Evolutionary conservation across 2,888 invertebrate genomes (phyloP).

Genomic region (Elegia similella): DNA sequence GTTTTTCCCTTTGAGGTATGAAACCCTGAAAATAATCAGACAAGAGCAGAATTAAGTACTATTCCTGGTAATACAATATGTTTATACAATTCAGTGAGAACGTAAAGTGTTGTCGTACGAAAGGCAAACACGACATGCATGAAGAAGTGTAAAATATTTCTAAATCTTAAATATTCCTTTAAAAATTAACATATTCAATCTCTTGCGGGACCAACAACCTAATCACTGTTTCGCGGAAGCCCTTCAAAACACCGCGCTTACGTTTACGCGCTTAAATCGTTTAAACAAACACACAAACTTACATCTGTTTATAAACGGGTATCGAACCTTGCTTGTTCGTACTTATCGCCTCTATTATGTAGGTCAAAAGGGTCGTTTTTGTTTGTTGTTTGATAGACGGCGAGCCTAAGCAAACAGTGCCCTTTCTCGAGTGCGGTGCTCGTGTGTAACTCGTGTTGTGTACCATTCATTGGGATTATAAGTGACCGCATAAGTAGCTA

Average conservation of each 20-base stretch:
- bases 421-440: constrained; percentile 28
- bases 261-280: constrained; percentile 32
- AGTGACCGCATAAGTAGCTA: constrained; percentile 1
- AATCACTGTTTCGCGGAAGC: constrained; percentile 25
- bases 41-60: too few species aligned
- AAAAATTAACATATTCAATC: not conserved
- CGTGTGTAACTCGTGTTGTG: constrained; percentile 16
- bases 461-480: constrained; percentile 12
- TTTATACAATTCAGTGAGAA: too few species aligned
- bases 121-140: not conserved
- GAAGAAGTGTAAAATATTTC: too few species aligned
- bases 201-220: not conserved
- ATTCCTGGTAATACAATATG: too few species aligned
- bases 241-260: constrained; percentile 45
- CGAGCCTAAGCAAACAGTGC: constrained; percentile 55
- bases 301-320: constrained; percentile 41
- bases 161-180: too few species aligned
- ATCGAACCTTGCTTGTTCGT: constrained; percentile 32
- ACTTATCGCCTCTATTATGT: not conserved
- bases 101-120: too few species aligned
- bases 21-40: too few species aligned
- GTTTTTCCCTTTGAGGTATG: too few species aligned
- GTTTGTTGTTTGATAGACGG: not conserved
- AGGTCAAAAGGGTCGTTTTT: constrained; percentile 1
- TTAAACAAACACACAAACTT: constrained; percentile 42